These are phyloP conservation scores for Ochropleura plecta DNA, from an alignment of 2,888 invertebrate species.

Conservation along the genomic window DNA sequence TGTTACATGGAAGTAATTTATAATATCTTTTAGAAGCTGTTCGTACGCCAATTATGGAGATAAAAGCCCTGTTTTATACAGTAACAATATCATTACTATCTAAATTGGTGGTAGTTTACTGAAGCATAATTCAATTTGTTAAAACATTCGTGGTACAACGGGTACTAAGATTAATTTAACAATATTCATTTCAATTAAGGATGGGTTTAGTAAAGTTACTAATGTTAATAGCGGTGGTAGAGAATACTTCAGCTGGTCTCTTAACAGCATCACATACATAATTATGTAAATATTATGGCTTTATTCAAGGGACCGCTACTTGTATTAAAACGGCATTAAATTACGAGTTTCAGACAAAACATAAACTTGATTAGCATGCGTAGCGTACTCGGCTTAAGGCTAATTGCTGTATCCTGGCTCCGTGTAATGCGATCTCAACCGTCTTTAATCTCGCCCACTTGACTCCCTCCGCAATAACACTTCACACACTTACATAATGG, in stretches of 20 bases:
- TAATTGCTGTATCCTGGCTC: conserved; percentile 72
- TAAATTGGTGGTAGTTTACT: conserved; percentile 3
- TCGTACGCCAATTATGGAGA: conserved; percentile 12
- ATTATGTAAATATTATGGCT: conserved; percentile 56
- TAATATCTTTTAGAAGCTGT: conserved; percentile 18
- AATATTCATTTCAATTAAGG: conserved; percentile 8
- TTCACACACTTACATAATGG: conserved; percentile 35
- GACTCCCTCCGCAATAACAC: conserved; percentile 48
- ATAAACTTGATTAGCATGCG: conserved; percentile 72
- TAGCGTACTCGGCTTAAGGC: conserved; percentile 61
- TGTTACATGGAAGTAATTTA: conserved; percentile 20
- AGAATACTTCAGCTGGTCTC: conserved; percentile 8
- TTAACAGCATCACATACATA: conserved; percentile 26
- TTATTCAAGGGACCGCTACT: conserved; percentile 43
- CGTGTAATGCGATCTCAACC: conserved; percentile 64
- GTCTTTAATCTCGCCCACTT: conserved; percentile 64
- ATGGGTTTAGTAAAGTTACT: background rate
- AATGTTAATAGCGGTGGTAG: background rate
- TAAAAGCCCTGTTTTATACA: conserved; percentile 14
- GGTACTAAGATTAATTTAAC: conserved; percentile 4
- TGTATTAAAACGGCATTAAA: conserved; percentile 60
- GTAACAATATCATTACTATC: conserved; percentile 14
- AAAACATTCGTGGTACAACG: background rate
- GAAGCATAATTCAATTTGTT: background rate
- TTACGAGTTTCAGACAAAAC: conserved; percentile 64